Evolutionary conservation across 2,113 vertebrate species (phyloP).

Genomic region (Fulica atra): DNA sequence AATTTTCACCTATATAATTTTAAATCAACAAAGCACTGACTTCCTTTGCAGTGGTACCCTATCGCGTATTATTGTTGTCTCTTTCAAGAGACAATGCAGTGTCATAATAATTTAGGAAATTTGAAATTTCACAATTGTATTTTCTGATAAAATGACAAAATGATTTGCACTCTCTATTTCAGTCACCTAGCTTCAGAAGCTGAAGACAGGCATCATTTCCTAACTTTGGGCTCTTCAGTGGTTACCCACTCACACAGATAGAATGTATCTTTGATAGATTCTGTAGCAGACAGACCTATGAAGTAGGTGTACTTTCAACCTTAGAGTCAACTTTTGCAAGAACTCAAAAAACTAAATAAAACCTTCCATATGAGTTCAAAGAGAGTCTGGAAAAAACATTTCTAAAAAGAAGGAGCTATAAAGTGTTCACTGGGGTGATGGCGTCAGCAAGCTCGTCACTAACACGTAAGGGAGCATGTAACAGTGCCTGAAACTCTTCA

Average conservation of each 20-base stretch:
- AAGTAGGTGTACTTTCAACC: neutral
- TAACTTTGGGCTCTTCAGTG: neutral
- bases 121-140: neutral
- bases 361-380: neutral
- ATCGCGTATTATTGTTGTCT: fast-evolving
- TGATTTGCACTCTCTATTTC: neutral
- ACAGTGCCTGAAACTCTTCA: neutral
- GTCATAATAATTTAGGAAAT: neutral
- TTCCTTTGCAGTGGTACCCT: neutral
- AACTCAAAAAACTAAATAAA: neutral
- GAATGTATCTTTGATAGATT: neutral
- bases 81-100: neutral
- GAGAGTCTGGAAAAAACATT: neutral
- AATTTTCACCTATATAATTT: neutral
- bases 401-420: neutral
- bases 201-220: neutral
- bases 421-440: neutral
- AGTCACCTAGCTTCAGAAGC: neutral
- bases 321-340: neutral
- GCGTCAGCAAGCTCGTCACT: neutral
- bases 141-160: neutral
- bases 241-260: neutral
- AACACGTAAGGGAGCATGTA: fast-evolving
- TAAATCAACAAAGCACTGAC: neutral
- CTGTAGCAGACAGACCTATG: neutral